A percentile compares a stretch with the other conserved stretches of the same genome.
Evolutionary conservation across 2,797 vertebrate genomes (phyloP).

Genomic region (Chaetophractus vellerosus): DNA sequence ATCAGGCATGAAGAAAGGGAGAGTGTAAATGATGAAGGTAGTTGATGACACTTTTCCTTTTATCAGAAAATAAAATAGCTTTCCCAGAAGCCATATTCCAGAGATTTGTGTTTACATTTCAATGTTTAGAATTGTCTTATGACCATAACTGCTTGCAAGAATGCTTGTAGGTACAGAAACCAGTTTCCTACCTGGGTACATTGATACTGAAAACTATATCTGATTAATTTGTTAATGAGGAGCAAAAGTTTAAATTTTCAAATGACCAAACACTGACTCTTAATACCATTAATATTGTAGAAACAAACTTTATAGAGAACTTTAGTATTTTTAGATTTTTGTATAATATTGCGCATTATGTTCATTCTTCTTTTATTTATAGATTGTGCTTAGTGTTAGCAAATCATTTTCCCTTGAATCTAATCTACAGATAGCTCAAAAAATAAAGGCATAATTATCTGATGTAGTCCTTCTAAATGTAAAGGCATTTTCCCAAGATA

Average conservation of each 20-base stretch:
- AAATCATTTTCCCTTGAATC: neutral
- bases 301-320: slow-evolving; percentile 42
- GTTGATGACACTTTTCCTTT: slow-evolving; percentile 28
- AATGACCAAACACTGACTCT: neutral
- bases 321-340: slow-evolving; percentile 34
- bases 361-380: slow-evolving; percentile 33
- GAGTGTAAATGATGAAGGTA: neutral
- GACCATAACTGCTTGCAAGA: neutral
- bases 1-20: neutral
- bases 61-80: neutral
- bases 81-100: neutral
- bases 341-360: neutral
- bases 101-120: neutral
- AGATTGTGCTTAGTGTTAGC: neutral
- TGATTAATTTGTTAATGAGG: neutral
- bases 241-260: slow-evolving; percentile 43
- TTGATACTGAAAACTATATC: neutral
- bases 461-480: neutral
- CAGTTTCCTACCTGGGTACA: neutral
- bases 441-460: neutral
- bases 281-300: slow-evolving; percentile 18
- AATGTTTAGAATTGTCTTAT: neutral
- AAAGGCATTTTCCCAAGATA: slow-evolving; percentile 21
- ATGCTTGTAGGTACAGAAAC: neutral
- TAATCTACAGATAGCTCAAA: neutral